Conservation (phyloP, 2,113 vertebrate species). For the Patagioenas fasciata region DNA sequence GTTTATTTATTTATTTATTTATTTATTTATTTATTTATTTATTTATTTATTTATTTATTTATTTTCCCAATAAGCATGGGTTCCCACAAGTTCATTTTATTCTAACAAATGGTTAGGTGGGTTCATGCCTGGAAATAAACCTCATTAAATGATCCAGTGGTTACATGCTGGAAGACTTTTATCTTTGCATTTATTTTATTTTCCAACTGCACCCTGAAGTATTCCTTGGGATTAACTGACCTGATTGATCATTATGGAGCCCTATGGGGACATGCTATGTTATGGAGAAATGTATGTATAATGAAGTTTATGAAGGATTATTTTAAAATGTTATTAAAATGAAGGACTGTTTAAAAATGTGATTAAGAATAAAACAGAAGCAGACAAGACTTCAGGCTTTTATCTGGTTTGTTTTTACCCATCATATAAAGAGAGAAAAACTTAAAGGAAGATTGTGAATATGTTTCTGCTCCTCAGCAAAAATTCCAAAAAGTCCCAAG, state of each 20-base stretch:
- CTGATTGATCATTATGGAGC: background rate
- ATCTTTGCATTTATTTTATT: background rate
- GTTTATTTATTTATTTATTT: too few relatives aligned
- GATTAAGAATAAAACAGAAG: background rate
- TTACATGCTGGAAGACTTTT: background rate
- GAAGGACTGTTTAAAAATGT: background rate
- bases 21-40: background rate
- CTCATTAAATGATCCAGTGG: background rate
- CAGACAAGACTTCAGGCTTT: background rate
- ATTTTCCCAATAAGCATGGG: background rate
- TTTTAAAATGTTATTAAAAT: background rate
- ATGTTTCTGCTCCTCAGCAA: background rate
- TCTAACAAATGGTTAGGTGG: background rate
- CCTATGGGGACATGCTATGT: background rate
- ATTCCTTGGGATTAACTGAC: background rate
- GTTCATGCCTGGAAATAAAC: conserved; percentile 3
- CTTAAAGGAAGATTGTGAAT: background rate
- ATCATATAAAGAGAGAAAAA: background rate
- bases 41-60: too few relatives aligned
- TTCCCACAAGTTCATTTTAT: background rate
- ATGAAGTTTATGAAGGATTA: background rate
- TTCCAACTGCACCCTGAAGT: background rate
- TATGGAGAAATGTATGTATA: background rate
- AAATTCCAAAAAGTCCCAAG: background rate
- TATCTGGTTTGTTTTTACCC: background rate